These are phyloP conservation scores for Catocala sponsa DNA, from an alignment of 2,888 invertebrate genomes.

Conservation along the genomic window DNA sequence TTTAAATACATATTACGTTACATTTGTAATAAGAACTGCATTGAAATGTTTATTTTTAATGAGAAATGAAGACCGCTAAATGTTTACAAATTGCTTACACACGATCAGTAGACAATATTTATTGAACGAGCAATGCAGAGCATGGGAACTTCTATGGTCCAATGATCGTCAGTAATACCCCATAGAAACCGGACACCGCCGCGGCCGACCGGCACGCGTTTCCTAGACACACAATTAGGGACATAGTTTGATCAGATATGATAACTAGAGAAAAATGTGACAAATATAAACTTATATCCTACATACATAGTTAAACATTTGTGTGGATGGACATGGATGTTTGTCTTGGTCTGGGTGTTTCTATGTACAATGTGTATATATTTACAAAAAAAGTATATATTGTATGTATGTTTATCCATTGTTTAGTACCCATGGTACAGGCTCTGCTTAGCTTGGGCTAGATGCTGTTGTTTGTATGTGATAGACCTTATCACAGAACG, in stretches of 20 bases:
- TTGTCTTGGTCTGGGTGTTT: no score
- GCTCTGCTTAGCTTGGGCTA: no score
- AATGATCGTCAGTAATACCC: slow-evolving; percentile 69
- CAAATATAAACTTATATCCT: neutral
- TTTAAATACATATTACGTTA: no score
- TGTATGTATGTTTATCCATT: no score
- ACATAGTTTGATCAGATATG: slow-evolving; percentile 50
- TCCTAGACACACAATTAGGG: slow-evolving; percentile 51
- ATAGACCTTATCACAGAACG: no score
- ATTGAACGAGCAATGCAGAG: slow-evolving; percentile 22
- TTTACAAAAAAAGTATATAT: no score
- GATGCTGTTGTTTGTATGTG: no score
- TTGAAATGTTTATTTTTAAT: neutral
- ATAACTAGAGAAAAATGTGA: slow-evolving; percentile 13
- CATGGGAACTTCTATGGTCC: slow-evolving; percentile 56
- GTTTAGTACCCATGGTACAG: no score
- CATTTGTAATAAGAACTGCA: no score
- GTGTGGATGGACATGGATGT: no score
- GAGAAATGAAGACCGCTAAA: neutral
- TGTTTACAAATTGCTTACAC: slow-evolving; percentile 18
- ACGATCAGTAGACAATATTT: slow-evolving; percentile 40
- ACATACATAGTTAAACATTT: no score
- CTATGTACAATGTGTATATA: no score
- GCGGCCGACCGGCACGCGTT: slow-evolving; percentile 61
- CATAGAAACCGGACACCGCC: slow-evolving; percentile 77